Evolutionary conservation across 2,113 vertebrate species (phyloP).

Genomic region (Festucalex cinctus): DNA sequence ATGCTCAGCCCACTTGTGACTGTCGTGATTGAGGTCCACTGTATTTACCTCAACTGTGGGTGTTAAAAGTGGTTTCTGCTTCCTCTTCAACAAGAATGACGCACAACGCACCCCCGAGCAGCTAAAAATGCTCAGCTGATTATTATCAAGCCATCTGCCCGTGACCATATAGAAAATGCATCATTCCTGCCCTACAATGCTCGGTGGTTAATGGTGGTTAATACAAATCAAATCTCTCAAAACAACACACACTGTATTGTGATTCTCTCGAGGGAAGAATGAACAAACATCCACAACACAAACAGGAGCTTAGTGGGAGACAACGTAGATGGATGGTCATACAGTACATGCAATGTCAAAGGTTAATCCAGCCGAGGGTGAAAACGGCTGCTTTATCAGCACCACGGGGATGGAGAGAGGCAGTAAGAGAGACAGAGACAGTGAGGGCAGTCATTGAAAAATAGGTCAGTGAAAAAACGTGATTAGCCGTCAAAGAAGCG

Average conservation of each 20-base stretch:
- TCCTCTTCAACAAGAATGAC: conserved; percentile 1
- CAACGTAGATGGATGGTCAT: conserved; percentile 4
- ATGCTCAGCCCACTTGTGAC: conserved; percentile 16
- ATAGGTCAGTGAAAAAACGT: conserved; percentile 59
- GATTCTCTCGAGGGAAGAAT: neutral
- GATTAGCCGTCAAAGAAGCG: conserved; percentile 42
- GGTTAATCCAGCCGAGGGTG: conserved; percentile 37
- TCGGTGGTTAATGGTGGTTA: neutral
- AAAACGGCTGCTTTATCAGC: conserved; percentile 55
- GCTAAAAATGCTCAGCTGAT: neutral
- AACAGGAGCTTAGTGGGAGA: neutral
- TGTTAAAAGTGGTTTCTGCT: conserved; percentile 3
- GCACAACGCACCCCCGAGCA: neutral
- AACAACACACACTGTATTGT: neutral
- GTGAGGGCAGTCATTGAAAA: conserved; percentile 42
- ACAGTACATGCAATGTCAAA: conserved; percentile 34
- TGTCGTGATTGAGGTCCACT: neutral
- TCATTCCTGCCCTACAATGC: neutral
- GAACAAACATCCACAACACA: neutral
- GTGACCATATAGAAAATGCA: neutral
- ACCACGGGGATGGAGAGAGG: conserved; percentile 39
- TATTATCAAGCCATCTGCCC: neutral
- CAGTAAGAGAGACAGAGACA: conserved; percentile 10
- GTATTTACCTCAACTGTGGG: conserved; percentile 18
- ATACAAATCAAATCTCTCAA: neutral